Conservation (phyloP, 2,113 vertebrate species). For the Columba livia region DNA sequence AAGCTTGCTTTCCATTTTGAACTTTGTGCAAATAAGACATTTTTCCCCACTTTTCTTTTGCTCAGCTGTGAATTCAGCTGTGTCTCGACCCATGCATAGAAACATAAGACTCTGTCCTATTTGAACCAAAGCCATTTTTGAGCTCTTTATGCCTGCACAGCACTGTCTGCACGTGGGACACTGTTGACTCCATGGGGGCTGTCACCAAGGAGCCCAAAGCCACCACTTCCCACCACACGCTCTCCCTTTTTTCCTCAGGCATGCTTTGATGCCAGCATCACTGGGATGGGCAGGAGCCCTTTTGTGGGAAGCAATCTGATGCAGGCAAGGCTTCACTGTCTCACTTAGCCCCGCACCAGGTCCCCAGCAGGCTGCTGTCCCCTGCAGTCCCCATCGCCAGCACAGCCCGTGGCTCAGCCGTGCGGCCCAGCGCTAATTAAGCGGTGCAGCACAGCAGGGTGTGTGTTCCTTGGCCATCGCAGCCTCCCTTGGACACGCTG, state of each 20-base stretch:
- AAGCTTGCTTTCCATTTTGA: background rate
- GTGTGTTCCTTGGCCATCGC: conserved; percentile 31
- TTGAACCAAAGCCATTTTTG: background rate
- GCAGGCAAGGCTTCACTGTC: background rate
- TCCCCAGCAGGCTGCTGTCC: background rate
- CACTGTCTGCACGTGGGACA: background rate
- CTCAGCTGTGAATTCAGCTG: background rate
- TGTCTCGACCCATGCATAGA: background rate
- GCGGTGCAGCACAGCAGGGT: background rate
- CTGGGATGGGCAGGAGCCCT: background rate
- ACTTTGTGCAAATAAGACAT: background rate
- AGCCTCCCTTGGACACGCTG: conserved; percentile 4
- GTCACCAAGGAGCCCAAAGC: background rate
- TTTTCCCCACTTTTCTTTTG: background rate
- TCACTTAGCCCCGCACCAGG: background rate
- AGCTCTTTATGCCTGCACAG: background rate
- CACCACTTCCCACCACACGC: background rate
- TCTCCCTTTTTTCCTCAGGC: background rate
- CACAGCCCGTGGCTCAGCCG: background rate
- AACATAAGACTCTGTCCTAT: background rate
- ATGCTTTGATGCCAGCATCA: background rate
- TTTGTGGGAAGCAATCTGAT: background rate
- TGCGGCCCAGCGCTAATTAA: background rate
- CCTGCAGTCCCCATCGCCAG: background rate
- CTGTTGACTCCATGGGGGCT: background rate